These are phyloP conservation scores for Sphecodes monilicornis DNA, from an alignment of 2,888 invertebrate species.

Conservation along the genomic window DNA sequence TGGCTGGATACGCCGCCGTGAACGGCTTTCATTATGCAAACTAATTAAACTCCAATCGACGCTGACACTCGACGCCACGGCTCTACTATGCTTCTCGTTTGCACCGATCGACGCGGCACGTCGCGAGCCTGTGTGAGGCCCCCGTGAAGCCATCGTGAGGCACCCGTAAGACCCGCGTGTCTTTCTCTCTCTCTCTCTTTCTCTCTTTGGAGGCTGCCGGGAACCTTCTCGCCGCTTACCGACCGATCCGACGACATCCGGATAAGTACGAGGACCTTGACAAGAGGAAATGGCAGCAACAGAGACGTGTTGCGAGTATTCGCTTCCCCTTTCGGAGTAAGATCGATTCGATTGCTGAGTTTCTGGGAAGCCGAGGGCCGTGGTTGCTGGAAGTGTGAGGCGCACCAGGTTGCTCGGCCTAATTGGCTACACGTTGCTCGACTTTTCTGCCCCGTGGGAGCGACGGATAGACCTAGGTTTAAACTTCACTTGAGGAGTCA, in stretches of 20 bases:
- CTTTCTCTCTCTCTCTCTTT: neutral
- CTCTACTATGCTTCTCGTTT: conserved; percentile 52
- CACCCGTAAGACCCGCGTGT: conserved; percentile 15
- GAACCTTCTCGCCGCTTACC: neutral
- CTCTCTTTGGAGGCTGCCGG: neutral
- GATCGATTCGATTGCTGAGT: conserved; percentile 15
- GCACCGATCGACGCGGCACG: conserved; percentile 58
- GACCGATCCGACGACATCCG: conserved; percentile 40
- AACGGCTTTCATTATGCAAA: conserved; percentile 79
- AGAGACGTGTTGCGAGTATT: neutral
- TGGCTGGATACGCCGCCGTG: conserved; percentile 50
- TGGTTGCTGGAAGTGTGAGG: conserved; percentile 2
- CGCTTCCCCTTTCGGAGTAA: conserved; percentile 1
- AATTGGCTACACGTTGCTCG: conserved; percentile 11
- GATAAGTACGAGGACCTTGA: conserved; percentile 28
- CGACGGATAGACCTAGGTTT: too few species aligned
- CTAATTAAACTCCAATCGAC: conserved; percentile 82
- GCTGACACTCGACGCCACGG: conserved; percentile 64
- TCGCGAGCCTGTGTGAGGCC: conserved; percentile 26
- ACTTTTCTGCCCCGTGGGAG: neutral
- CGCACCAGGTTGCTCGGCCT: neutral
- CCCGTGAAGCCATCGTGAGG: neutral
- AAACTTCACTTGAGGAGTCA: too few species aligned
- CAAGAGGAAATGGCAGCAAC: conserved; percentile 13
- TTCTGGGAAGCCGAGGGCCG: neutral